A percentile compares a stretch with the other conserved stretches of the same genome.
phyloP scores from a whole-genome alignment of 2,888 invertebrate species.

The Oxyscelio sp. region DNA sequence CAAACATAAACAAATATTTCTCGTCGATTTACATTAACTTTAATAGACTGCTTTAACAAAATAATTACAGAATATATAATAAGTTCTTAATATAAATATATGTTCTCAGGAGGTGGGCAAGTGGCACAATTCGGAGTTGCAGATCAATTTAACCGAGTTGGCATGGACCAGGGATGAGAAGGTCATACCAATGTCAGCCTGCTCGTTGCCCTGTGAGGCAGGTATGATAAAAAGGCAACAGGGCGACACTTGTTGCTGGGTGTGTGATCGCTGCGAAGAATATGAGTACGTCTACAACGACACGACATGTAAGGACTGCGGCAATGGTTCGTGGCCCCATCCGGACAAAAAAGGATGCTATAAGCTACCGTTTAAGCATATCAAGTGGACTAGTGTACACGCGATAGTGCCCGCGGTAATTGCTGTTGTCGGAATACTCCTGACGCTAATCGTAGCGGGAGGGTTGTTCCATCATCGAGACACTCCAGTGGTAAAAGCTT shows the following conservation, averaged over 20 bases:
- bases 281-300: conserved; percentile 92
- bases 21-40: too few relatives aligned
- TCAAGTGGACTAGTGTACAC: conserved; percentile 91
- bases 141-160: conserved; percentile 89
- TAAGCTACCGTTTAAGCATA: conserved; percentile 90
- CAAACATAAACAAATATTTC: too few relatives aligned
- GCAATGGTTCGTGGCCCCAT: conserved; percentile 91
- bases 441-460: conserved; percentile 90
- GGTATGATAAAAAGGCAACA: conserved; percentile 92
- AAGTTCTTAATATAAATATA: too few relatives aligned
- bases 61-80: too few relatives aligned
- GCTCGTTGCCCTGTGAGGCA: conserved; percentile 91
- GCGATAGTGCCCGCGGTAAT: conserved; percentile 91
- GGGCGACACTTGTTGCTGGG: conserved; percentile 94
- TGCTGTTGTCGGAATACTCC: conserved; percentile 90
- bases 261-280: conserved; percentile 92
- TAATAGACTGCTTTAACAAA: too few relatives aligned
- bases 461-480: conserved; percentile 91
- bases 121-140: conserved; percentile 90
- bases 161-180: conserved; percentile 90
- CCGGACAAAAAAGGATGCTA: conserved; percentile 91
- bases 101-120: conserved; percentile 90
- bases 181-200: conserved; percentile 91
- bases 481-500: conserved; percentile 91
- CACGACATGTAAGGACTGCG: conserved; percentile 91